Evolutionary conservation across 30 jellyfish, hydroid and myxozoan species (phyloP), one percentile per base, ranked within the genome.

Genomic region (Aurelia aurita complex sp. Pacific): DNA sequence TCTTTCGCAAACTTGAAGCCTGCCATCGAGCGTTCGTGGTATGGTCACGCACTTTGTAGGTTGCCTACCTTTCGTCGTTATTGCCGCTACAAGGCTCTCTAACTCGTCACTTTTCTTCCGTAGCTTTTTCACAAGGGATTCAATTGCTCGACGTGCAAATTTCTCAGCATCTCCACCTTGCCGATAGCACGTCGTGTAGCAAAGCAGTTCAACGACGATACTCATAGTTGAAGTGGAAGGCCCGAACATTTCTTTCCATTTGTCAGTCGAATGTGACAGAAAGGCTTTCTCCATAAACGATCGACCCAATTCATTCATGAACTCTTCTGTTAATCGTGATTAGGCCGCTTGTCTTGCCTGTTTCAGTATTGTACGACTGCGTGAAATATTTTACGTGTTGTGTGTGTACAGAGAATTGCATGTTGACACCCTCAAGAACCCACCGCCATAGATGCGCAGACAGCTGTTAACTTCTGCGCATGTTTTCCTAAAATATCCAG

Each of bases 131-230:
- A 95, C 97, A 52, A 95, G 87, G 15, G 97, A 82, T 82, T 95
- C 99, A 36, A 95, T 95, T 14, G 99, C 99, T 73, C 99, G 74
- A 60, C 99, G 96, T 59, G 99, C 99, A 76, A 95, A 95, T 71
- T 95, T 95, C 79, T 95, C 99, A 57, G 99, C 95, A 69, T 95
- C 99, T 23, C 99, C 99, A 52, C 97, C 99, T 77, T 95, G 97
- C 10, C 99, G 92, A 73, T 95, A 95, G 61, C 99, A 87, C 65
- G 99, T 95, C 50, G 99, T 95, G 69, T 87, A 95, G 85, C 99
- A 95, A 40, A 95, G 92, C 40, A 95, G 91, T 68, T 95, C 99
- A 46, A 95, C 99, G 15, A 95, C 99, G 19, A 95, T 95, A 81
- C 99, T 95, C 99, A 95, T 95, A 17, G 97, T 95, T 34, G 97